Base-by-base conservation (phyloP, 2,113 vertebrate genomes). In the Macroglossus sobrinus region DNA sequence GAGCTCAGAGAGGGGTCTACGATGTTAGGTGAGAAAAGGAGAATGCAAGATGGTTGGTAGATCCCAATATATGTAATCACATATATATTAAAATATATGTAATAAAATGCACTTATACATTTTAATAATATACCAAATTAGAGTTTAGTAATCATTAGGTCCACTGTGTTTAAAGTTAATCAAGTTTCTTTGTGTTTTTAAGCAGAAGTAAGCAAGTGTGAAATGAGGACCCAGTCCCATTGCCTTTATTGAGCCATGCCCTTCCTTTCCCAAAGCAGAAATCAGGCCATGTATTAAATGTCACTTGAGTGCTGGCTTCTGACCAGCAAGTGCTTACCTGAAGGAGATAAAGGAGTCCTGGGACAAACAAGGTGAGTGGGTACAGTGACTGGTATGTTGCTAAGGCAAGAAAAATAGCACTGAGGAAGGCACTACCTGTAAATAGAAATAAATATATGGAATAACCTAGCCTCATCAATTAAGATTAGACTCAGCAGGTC, bases 311-410 rank as follows among this genome's bases (percentile, higher is more conserved):
- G 47, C 74, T 89, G 94, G 91, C 57, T 95, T 96, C n/a, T 84
- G 78, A 89, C 72, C 92, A 97, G 57, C 50, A 93, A 91, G 40
- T 63, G 92, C 57, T 97, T 97, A 99, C 99, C 98, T 99, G 99
- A 43, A 99, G 98, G 59, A 99, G 97, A 96, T 99, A 99, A 2
- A 99, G 99, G 53, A 99, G 98, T 1, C 99, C 99, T 21, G 99
- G 99, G 91, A 99, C 99, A 91, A 99, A 99, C 85, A 99, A 96
- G 0, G 99, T 99, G 74, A 99, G 93, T 78, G 99, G 99, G 71
- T 99, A 99, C 94, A 99, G 98, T 89, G 99, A 99, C 98, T 99
- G 99, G 97, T 99, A 99, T 0, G 99, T 99, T 79, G 99, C 99
- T 98, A 99, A 97, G 30, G 99, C 99, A 96, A 99, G 98, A 95